Conservation (phyloP, 2,113 vertebrate species). For the Cheilinus undulatus region DNA sequence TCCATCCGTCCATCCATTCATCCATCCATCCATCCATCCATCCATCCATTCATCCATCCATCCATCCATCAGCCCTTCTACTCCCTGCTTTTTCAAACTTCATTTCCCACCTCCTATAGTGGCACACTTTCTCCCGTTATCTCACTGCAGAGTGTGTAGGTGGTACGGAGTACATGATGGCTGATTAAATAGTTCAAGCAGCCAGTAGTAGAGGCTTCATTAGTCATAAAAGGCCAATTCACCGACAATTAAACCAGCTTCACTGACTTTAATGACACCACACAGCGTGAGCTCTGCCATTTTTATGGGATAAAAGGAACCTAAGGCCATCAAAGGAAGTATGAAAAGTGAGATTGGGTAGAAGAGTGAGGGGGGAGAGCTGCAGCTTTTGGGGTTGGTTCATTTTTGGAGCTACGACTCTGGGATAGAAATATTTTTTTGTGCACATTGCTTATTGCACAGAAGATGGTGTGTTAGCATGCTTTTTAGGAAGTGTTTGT, state of each 20-base stretch:
- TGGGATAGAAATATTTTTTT: background rate
- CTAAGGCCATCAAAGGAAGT: constrained; percentile 53
- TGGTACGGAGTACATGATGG: constrained; percentile 68
- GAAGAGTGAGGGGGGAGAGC: constrained; percentile 20
- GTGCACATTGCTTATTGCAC: constrained; percentile 17
- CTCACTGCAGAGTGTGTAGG: constrained; percentile 62
- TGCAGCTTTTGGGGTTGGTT: constrained; percentile 9
- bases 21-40: no score
- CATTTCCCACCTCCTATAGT: constrained; percentile 3
- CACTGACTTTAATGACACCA: constrained; percentile 65
- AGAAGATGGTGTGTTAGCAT: background rate
- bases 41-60: no score
- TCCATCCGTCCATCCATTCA: no score
- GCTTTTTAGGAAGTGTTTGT: background rate
- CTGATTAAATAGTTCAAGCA: constrained; percentile 75
- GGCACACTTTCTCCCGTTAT: constrained; percentile 34
- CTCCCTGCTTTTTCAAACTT: background rate
- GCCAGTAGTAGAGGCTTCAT: constrained; percentile 71
- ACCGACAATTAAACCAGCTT: constrained; percentile 74
- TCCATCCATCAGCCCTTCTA: background rate
- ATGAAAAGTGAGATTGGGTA: constrained; percentile 33
- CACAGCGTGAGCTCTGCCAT: constrained; percentile 35
- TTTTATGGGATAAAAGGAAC: constrained; percentile 66
- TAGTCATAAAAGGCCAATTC: constrained; percentile 79
- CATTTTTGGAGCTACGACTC: constrained; percentile 21